Evolutionary conservation across 2,113 vertebrate species (phyloP), one percentile per base, ranked within the genome.

Genomic region (Spea multiplicata): DNA sequence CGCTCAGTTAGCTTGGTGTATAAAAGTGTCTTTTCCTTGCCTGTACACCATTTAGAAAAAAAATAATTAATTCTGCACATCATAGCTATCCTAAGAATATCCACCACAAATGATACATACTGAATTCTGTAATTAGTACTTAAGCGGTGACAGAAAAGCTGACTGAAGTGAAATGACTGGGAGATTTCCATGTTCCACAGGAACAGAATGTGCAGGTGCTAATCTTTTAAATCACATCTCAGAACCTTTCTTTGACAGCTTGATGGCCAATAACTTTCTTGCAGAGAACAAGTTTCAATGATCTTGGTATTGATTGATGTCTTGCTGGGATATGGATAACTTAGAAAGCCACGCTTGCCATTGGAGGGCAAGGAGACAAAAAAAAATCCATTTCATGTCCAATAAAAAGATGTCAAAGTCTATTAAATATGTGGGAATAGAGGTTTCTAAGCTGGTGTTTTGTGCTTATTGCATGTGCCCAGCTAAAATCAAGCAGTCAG

Each of bases 191-290:
- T 74, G 49, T 66, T 68, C 64, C 52, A 80, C 48, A 73, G 53
- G 78, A 80, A 80, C 78, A 80, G 71, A 49, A 53, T 80, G 64
- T 80, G 62, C 71, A 80, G 78, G 78, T 80, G 78, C 78, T 80
- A 80, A 80, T 80, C 78, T 80, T 68, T 55, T 80, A 80, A 80
- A 80, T 80, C 78, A 80, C 78, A 74, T 80, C 64, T 68, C 65
- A 61, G 69, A 71, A 71, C 69, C 69, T 71, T 53, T 71, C 49
- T 44, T n/a, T 71, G 78, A 80, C 78, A 80, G 78, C 14, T 80
- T 80, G 78, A 80, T 80, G 53, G 78, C 78, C 66, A 80, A 80
- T 80, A 80, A 80, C 78, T 74, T 80, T 74, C 71, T 74, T 57
- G 70, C 71, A 48, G 71, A 73, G 77, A 66, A 73, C 77, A 80